Conservation (phyloP, 2,797 vertebrate genomes). For the Aldrovandia affinis region DNA sequence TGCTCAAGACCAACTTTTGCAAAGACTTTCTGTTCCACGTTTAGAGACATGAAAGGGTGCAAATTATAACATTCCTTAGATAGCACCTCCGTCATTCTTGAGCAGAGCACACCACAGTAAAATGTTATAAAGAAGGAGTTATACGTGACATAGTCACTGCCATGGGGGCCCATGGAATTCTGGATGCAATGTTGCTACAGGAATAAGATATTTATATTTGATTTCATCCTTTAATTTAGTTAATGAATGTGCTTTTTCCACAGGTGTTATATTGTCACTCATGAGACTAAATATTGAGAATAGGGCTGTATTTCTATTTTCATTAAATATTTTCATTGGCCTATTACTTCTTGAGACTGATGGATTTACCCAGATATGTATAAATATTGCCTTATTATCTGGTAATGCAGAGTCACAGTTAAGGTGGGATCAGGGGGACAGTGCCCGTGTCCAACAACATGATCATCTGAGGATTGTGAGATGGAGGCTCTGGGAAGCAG, state of each 20-base stretch:
- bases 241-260: no score
- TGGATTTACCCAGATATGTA: no score
- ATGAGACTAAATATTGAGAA: no score
- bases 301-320: no score
- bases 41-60: constrained; percentile 5
- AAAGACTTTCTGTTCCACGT: background rate
- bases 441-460: no score
- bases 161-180: background rate
- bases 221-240: background rate
- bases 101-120: background rate
- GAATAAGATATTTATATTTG: background rate
- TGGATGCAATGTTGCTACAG: background rate
- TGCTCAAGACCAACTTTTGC: constrained; percentile 5
- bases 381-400: no score
- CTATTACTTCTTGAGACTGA: no score
- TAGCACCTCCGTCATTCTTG: background rate
- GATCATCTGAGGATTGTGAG: background rate
- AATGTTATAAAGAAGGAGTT: background rate
- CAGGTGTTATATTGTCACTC: no score
- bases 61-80: constrained; percentile 6
- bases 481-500: background rate
- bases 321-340: no score
- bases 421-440: no score
- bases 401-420: no score
- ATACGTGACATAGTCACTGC: background rate